Base-by-base conservation (phyloP, 2,113 vertebrate genomes). In the Oxygymnocypris stewartii region DNA sequence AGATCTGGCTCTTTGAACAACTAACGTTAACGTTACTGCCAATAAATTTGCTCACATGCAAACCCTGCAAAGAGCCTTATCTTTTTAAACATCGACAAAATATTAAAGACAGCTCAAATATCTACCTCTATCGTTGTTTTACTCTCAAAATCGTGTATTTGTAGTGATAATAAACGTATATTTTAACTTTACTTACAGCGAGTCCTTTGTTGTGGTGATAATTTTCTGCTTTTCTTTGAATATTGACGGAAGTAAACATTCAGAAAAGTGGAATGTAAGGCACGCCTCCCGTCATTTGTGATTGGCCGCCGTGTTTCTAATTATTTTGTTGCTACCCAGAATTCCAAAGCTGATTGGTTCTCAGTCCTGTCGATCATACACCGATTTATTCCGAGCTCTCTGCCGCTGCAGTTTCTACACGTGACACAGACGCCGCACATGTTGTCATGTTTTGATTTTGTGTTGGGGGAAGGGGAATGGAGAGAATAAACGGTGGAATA, bases 161-260 rank as follows among this genome's bases (percentile, higher is more conserved):
- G 2, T 42, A 28, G 4, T 37, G 23, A 80, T 23, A 63, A 57
- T 18, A 4, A 10, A 40, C 11, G 5, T 23, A 18, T 37, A 35
- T 79, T 6, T 31, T 59, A 69, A 77, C 83, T 80, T 81, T 73
- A 57, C 87, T 84, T 40, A 81, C 89, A 51, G 47, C 12, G 88
- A 73, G 81, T 88, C 67, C 73, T 92, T 93, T 92, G 90, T 90
- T 88, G 51, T 74, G 10, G 12, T 6, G 35, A 85, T 80, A 76
- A 57, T 11, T 77, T 47, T 42, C 89, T 87, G 44, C 86, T 81
- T 71, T 25, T 12, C 87, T 79, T 75, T 87, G 87, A 88, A 90
- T 95, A 93, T 95, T 96, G 94, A 95, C 94, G 93, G 94, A 96
- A 95, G 94, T 95, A 94, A 94, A 93, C 89, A 90, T 86, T 47